Conservation (phyloP, 2,797 vertebrate genomes). For the Myotis vivesi region DNA sequence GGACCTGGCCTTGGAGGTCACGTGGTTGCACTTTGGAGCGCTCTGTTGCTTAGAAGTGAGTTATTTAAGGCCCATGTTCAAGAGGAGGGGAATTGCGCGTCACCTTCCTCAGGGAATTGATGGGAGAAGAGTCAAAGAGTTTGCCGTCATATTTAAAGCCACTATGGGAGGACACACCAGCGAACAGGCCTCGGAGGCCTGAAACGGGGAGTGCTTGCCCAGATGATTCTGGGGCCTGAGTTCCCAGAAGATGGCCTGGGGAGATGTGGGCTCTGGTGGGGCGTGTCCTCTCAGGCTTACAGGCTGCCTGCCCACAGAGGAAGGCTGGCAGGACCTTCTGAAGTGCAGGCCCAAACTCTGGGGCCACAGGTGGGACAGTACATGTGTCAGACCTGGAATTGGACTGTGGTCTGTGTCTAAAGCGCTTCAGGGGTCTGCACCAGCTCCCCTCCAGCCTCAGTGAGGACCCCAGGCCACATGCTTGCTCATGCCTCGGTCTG, state of each 20-base stretch:
- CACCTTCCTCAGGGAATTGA: no score
- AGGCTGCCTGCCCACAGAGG: background rate
- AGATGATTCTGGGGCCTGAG: background rate
- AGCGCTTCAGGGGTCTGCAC: background rate
- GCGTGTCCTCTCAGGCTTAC: background rate
- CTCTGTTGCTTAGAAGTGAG: background rate
- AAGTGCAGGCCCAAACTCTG: background rate
- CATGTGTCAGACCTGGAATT: background rate
- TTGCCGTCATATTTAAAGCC: background rate
- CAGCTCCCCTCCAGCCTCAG: background rate
- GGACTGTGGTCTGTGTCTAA: background rate
- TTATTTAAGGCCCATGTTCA: background rate
- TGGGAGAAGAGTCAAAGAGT: background rate
- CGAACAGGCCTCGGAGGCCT: background rate
- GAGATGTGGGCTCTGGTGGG: background rate
- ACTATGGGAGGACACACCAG: background rate
- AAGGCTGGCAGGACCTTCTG: background rate
- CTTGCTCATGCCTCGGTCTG: rapidly evolving
- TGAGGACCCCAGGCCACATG: rapidly evolving
- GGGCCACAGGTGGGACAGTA: no score
- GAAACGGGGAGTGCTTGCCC: background rate
- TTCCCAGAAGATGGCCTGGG: background rate
- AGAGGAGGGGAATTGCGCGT: background rate
- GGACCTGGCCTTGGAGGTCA: background rate
- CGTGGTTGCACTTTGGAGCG: rapidly evolving